Base-by-base conservation (phyloP, 2,113 vertebrate genomes). In the Clupea harengus region DNA sequence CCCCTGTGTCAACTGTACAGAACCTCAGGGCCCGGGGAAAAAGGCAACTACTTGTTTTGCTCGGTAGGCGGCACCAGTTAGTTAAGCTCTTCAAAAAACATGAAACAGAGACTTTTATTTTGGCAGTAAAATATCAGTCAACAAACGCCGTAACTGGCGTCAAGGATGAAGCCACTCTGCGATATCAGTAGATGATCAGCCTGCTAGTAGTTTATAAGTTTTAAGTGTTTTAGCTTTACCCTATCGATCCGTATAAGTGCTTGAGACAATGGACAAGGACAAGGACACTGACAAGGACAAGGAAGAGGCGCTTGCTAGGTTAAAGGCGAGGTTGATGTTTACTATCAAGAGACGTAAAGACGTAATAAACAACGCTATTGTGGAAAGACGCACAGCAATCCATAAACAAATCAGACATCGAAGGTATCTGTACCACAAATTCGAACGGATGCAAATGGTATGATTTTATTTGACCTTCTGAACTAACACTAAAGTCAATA, bases 361-460 rank as follows among this genome's bases (percentile, higher is more conserved):
- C 83, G 89, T 85, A 45, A 85, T 81, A 28, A 86, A 83, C 17
- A 81, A 88, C 39, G 86, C 88, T 18, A 83, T 88, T 81, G 81
- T 85, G 18, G 90, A 87, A 0, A 85, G 89, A 46, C 84, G 92
- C 83, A 87, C 87, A 75, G 91, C 91, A 83, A 78, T 87, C 54
- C 88, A 91, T 72, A 88, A 91, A 83, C 81, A 89, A 6, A 87
- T 92, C 81, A 88, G 92, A 88, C 89, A 92, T 47, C 88, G 91
- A 49, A 92, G 89, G 75, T 92, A 91, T 49, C 92, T 93, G 82
- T 90, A 91, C 82, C 92, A 92, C 81, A 86, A 91, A 50, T 91
- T 92, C 83, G 86, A 89, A 50, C 90, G 90, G 10, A 92, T 93
- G 78, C 91, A 92, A 83, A 92, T 91, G 91, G 93, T 94, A 45